Base-by-base conservation (phyloP, 2,113 vertebrate species). In the Garra rufa region DNA sequence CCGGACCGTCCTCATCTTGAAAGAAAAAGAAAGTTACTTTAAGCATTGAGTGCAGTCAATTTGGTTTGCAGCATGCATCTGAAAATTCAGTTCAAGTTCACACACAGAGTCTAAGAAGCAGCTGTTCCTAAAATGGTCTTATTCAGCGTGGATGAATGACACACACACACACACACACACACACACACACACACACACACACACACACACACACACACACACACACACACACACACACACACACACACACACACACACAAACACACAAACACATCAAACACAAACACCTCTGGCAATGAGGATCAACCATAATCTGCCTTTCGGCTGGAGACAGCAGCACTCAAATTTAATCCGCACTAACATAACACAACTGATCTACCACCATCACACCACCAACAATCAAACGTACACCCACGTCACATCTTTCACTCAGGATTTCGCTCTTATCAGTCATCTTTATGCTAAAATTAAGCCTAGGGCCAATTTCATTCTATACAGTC, bases 281-380 rank as follows among this genome's bases (percentile, higher is more conserved):
- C 81, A 78, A 24, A 80, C 44, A 19, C 52, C 50, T 50, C 91
- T 90, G 0, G 91, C 92, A 34, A 52, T 82, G 83, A 86, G 81
- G 81, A 83, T 86, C 75, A 86, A 46, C 50, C 34, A 26, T 86
- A 86, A 86, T 86, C 85, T 86, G 73, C 38, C 74, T 86, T 86
- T 83, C 48, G 75, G 52, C 75, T 78, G 75, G 74, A 83, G 81
- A 77, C 85, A 77, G 69, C 34, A 38, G 80, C 73, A 71, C 61
- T 86, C 80, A 57, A 76, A 57, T 70, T 79, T 84, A 84, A 78
- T 84, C 75, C 48, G 52, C 57, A 61, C 24, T 26, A 76, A 41
- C 43, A 84, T 44, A 46, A 30, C 73, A 65, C 24, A 48, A 61
- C 21, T 34, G 19, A 44, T 50, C 55, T 65, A 38, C 48, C 50